Conservation (phyloP, 1,140 invertebrate genomes). For the Zaprionus nigranus region DNA sequence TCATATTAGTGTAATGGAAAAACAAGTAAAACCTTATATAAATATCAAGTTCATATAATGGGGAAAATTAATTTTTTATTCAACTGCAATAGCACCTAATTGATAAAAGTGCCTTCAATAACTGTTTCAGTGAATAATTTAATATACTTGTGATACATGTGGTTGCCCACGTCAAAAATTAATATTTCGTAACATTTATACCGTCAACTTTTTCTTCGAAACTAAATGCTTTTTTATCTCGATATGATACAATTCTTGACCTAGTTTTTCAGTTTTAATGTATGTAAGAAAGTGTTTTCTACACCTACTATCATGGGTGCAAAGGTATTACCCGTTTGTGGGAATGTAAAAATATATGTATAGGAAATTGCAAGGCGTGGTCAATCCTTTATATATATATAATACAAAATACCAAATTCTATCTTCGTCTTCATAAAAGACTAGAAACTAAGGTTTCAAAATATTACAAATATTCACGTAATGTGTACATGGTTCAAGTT, state of each 20-base stretch:
- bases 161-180: not conserved
- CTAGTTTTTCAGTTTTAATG: conserved; percentile 56
- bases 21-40: conserved; percentile 57
- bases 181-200: conserved; percentile 6
- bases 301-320: not conserved
- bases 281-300: not conserved
- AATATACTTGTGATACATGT: conserved; percentile 14
- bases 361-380: not conserved
- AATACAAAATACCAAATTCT: not conserved
- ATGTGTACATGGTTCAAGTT: not conserved
- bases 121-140: conserved; percentile 28
- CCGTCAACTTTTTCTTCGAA: not conserved
- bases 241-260: conserved; percentile 71
- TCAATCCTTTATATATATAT: not conserved
- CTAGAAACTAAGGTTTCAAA: not conserved
- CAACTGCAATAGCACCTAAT: conserved; percentile 55
- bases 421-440: not conserved
- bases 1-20: conserved; percentile 41
- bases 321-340: not conserved
- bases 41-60: conserved; percentile 56
- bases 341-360: not conserved
- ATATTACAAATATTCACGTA: not conserved
- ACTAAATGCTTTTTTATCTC: conserved; percentile 35
- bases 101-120: conserved; percentile 66
- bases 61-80: conserved; percentile 37